phyloP scores from a whole-genome alignment of 2,888 invertebrate species.

The Neuroscelio doddi region DNA sequence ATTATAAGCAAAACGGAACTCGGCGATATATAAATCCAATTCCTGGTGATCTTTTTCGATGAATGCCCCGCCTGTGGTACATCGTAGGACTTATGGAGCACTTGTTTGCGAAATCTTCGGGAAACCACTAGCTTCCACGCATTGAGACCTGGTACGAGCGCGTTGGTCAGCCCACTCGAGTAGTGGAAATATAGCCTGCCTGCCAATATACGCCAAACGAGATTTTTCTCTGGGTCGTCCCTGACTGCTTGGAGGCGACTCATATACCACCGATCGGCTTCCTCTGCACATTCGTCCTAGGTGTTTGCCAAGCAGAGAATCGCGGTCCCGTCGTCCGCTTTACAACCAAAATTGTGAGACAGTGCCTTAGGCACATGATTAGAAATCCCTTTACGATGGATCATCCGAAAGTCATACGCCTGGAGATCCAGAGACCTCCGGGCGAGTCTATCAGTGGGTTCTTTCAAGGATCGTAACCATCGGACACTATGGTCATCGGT shows the following conservation, averaged over 20 bases:
- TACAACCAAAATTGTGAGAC: no score
- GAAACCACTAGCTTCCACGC: slow-evolving; percentile 18
- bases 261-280: background rate
- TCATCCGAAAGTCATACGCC: no score
- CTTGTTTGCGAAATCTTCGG: background rate
- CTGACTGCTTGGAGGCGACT: background rate
- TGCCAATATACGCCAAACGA: slow-evolving; percentile 6
- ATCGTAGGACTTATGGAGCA: slow-evolving; percentile 4
- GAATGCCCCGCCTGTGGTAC: slow-evolving; percentile 9
- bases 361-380: no score
- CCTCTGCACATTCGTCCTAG: no score
- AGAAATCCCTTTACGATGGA: no score
- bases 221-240: background rate
- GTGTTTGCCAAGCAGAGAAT: no score
- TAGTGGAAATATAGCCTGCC: slow-evolving; percentile 3
- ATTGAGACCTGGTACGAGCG: slow-evolving; percentile 1
- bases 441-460: slow-evolving; percentile 43
- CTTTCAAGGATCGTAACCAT: slow-evolving; percentile 44
- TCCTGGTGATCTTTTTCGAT: no score
- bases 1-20: no score
- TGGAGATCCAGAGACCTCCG: slow-evolving; percentile 27
- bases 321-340: no score
- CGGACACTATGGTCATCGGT: slow-evolving; percentile 46
- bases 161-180: background rate
- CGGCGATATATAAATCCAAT: no score